These are phyloP conservation scores for Antechinus flavipes DNA, from an alignment of 2,113 vertebrate genomes.

Conservation along the genomic window DNA sequence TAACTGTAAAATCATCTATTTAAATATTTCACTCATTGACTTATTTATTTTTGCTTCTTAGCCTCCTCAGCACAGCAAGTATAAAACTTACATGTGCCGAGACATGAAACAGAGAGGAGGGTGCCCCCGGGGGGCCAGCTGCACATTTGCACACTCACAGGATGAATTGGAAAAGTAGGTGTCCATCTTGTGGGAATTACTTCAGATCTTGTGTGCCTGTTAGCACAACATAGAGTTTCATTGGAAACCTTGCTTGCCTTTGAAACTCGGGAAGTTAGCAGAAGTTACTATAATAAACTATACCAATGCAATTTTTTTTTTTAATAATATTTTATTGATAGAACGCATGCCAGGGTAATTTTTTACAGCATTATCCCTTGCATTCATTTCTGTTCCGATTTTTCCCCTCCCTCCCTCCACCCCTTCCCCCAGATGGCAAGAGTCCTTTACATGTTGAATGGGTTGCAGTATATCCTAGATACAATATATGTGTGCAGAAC, in stretches of 20 bases:
- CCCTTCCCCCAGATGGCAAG: too few species aligned
- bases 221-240: not conserved
- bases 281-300: not conserved
- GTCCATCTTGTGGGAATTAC: not conserved
- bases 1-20: not conserved
- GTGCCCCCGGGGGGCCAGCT: slow-evolving; percentile 97
- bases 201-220: not conserved
- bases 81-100: slow-evolving; percentile 99
- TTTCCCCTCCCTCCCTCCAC: too few species aligned
- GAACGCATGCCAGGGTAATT: too few species aligned
- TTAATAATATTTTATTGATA: too few species aligned
- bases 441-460: too few species aligned
- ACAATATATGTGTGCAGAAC: too few species aligned
- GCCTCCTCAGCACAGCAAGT: slow-evolving; percentile 99
- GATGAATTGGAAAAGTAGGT: slow-evolving; percentile 99
- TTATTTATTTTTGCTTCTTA: slow-evolving; percentile 73
- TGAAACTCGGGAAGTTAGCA: not conserved
- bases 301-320: too few species aligned
- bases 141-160: slow-evolving; percentile 98
- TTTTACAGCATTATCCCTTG: too few species aligned
- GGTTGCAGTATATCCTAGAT: too few species aligned
- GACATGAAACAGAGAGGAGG: slow-evolving; percentile 99
- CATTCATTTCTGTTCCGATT: too few species aligned
- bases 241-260: not conserved
- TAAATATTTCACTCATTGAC: not conserved